Percentiles rank a stretch among this genome's conserved stretches.
Conservation (phyloP, 1,140 invertebrate species). For the Penaeus japonicus region DNA sequence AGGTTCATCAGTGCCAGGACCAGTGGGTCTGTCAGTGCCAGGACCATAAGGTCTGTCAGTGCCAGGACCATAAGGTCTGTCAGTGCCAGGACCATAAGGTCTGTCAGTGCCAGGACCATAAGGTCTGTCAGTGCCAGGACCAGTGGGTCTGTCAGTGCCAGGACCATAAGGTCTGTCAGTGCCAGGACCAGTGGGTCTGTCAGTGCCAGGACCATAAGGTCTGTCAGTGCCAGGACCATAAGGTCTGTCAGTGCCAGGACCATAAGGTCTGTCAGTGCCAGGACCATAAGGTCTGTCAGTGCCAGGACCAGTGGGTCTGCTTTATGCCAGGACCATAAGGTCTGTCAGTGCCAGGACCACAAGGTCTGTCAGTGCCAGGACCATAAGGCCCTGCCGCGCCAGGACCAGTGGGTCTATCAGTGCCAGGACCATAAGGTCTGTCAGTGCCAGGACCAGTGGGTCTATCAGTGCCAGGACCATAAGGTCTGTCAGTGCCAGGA, state of each 20-base stretch:
- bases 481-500: neutral
- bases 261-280: neutral
- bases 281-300: neutral
- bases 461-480: neutral
- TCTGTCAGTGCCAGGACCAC: neutral
- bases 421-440: neutral
- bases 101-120: neutral
- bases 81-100: neutral
- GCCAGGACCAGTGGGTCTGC: neutral
- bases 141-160: neutral
- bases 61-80: neutral
- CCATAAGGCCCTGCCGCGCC: neutral
- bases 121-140: neutral
- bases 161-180: neutral
- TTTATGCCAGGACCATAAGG: neutral
- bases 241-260: neutral
- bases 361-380: constrained; percentile 9
- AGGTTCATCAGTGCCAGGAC: neutral
- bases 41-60: neutral
- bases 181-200: neutral
- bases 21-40: neutral
- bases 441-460: neutral
- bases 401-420: neutral
- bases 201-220: neutral
- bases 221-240: neutral